phyloP scores from a whole-genome alignment of 2,888 invertebrate species.

The Sphaeridia pumilis region DNA sequence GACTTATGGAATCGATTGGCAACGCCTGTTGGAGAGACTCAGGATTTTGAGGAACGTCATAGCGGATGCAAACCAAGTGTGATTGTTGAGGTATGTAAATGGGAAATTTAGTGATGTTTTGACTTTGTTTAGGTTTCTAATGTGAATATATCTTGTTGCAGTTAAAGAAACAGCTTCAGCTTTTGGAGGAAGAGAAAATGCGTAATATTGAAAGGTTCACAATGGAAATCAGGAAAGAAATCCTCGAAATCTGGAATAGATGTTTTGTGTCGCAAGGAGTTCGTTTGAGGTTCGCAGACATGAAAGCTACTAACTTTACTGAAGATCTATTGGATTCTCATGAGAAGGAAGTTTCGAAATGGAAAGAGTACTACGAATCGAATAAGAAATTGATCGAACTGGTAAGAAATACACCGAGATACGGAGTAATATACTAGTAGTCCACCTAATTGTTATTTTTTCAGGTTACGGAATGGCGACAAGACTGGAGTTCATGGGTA shows the following conservation, averaged over 20 bases:
- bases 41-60: background rate
- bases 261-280: constrained; percentile 3
- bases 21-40: constrained; percentile 4
- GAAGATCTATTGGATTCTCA: constrained; percentile 9
- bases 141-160: constrained; percentile 5
- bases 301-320: constrained; percentile 1
- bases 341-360: constrained; percentile 7
- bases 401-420: background rate
- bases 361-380: constrained; percentile 7
- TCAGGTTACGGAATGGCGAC: background rate
- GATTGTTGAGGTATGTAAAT: constrained; percentile 5
- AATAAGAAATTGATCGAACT: constrained; percentile 7
- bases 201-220: constrained; percentile 10
- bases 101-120: background rate
- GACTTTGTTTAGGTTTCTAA: background rate
- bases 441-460: background rate
- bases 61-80: constrained; percentile 4
- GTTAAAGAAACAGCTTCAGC: constrained; percentile 5
- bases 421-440: background rate
- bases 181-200: constrained; percentile 10
- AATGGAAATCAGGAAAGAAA: constrained; percentile 7
- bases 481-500: constrained; percentile 6
- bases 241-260: constrained; percentile 4
- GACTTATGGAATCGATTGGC: constrained; percentile 14
- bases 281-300: background rate